These are phyloP conservation scores for Triplophysa rosa DNA, from an alignment of 2,113 vertebrate genomes.

Conservation along the genomic window DNA sequence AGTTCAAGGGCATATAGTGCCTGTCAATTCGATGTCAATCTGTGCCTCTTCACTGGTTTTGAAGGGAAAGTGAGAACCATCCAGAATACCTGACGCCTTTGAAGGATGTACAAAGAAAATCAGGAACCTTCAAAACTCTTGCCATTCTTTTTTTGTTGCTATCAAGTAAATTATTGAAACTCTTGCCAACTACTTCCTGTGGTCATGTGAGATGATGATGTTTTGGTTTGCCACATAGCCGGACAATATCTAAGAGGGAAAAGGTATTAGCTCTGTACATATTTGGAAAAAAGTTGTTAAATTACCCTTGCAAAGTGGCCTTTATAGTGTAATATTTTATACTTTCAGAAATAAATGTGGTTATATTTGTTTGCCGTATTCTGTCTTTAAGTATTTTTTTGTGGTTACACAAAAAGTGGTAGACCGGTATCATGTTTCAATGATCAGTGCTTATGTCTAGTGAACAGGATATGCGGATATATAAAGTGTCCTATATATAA, in stretches of 20 bases:
- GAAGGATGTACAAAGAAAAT: conserved; percentile 65
- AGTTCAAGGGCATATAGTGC: conserved; percentile 75
- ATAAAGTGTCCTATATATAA: background rate
- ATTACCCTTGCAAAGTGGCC: conserved; percentile 81
- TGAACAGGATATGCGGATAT: background rate
- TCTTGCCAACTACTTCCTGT: conserved; percentile 72
- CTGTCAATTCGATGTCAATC: conserved; percentile 72
- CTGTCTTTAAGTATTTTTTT: conserved; percentile 42
- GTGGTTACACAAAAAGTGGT: background rate
- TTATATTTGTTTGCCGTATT: conserved; percentile 78
- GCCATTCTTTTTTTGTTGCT: conserved; percentile 69
- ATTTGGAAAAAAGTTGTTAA: conserved; percentile 69
- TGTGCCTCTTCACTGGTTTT: conserved; percentile 76
- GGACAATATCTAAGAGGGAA: conserved; percentile 67
- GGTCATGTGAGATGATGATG: conserved; percentile 69
- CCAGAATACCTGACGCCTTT: conserved; percentile 66
- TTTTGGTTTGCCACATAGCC: conserved; percentile 71
- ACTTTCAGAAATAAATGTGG: conserved; percentile 83
- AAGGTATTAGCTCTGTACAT: conserved; percentile 72
- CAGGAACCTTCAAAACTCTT: conserved; percentile 72
- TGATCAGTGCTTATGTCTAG: background rate
- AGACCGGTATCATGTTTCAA: background rate
- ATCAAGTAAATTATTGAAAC: conserved; percentile 72
- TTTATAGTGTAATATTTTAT: conserved; percentile 84
- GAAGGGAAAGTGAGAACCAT: conserved; percentile 59